These are phyloP conservation scores for Amphilophus citrinellus DNA, from an alignment of 2,113 vertebrate genomes.

Conservation along the genomic window DNA sequence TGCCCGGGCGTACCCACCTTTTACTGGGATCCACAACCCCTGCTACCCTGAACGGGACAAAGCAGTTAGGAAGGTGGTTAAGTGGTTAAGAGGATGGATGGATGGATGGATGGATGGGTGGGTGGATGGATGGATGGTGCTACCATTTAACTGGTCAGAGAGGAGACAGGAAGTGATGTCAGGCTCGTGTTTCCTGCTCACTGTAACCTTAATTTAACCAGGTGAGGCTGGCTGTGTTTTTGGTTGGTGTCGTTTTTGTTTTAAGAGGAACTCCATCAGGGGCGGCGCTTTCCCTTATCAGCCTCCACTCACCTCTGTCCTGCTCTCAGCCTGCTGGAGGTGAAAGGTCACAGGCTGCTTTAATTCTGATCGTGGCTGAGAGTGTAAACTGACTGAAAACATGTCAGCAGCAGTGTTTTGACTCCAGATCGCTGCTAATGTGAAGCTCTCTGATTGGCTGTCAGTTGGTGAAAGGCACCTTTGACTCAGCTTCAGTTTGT, in stretches of 20 bases:
- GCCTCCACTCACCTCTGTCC: neutral
- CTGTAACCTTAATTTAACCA: neutral
- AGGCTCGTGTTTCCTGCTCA: neutral
- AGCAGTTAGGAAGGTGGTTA: fast-evolving
- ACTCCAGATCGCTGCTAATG: neutral
- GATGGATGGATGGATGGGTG: too few relatives aligned
- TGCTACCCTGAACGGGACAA: neutral
- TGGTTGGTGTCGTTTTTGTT: neutral
- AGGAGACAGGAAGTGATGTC: neutral
- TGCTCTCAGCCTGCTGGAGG: neutral
- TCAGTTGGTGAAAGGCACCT: constrained; percentile 9
- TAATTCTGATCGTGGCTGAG: constrained; percentile 5
- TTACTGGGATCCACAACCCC: neutral
- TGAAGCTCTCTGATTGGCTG: constrained; percentile 7
- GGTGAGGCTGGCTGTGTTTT: neutral
- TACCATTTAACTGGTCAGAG: neutral
- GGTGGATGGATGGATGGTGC: fast-evolving
- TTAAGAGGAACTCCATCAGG: neutral
- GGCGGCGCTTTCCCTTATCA: neutral
- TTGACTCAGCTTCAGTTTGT: neutral
- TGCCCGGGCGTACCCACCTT: neutral
- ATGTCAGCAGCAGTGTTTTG: neutral
- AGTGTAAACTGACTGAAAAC: neutral
- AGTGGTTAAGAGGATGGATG: fast-evolving
- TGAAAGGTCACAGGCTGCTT: neutral